phyloP scores from a whole-genome alignment of 64 coral and sea anemone genomes.

The Dendronephthya gigantea region DNA sequence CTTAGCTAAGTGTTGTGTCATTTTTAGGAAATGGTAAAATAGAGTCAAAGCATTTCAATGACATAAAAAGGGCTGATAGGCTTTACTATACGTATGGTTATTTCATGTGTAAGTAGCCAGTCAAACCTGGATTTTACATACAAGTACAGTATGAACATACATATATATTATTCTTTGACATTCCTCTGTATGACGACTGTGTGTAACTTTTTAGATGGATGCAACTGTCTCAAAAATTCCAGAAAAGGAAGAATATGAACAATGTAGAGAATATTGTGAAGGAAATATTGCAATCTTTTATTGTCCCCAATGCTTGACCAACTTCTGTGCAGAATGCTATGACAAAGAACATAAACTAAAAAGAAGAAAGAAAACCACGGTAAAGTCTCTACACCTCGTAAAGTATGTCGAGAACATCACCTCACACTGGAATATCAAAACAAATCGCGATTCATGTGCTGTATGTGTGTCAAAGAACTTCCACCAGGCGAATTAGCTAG shows the following conservation, averaged over 20 bases:
- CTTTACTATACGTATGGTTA: too few relatives aligned
- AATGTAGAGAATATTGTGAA: background rate
- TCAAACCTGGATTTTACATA: too few relatives aligned
- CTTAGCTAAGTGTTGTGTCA: too few relatives aligned
- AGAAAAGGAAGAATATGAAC: background rate
- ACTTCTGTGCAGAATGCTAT: background rate
- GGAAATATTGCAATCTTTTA: slow-evolving; percentile 3
- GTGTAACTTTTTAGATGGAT: background rate
- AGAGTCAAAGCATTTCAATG: too few relatives aligned
- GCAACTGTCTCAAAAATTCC: background rate
- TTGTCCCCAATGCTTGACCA: background rate
- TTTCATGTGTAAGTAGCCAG: too few relatives aligned
- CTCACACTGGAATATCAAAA: slow-evolving; percentile 13
- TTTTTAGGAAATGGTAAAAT: too few relatives aligned
- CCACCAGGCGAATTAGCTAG: background rate
- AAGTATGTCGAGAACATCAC: background rate
- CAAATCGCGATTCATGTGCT: background rate
- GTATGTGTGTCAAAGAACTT: background rate
- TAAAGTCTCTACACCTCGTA: background rate
- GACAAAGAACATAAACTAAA: background rate
- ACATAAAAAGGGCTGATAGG: too few relatives aligned
- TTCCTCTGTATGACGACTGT: too few relatives aligned
- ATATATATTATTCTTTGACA: too few relatives aligned
- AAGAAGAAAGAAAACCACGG: background rate
- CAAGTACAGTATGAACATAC: too few relatives aligned